Evolutionary conservation across 2,888 invertebrate species (phyloP).

Genomic region (Nephrotoma appendiculata): DNA sequence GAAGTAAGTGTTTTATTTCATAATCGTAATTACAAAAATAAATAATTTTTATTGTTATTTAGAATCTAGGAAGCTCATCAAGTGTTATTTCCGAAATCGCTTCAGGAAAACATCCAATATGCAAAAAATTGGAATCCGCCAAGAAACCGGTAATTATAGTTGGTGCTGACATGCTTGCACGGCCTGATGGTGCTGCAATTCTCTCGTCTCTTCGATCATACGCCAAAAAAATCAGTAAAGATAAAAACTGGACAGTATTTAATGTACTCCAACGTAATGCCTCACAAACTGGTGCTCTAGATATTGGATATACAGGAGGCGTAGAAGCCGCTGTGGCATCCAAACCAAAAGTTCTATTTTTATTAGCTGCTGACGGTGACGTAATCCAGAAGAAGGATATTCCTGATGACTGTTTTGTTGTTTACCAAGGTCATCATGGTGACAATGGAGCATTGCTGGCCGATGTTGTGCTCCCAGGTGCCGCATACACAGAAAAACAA

Average conservation of each 20-base stretch:
- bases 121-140: constrained; percentile 54
- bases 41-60: constrained; percentile 16
- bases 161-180: constrained; percentile 70
- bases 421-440: constrained; percentile 94
- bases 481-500: constrained; percentile 97
- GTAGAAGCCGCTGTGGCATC: constrained; percentile 41
- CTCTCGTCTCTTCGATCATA: constrained; percentile 60
- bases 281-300: constrained; percentile 86
- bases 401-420: constrained; percentile 66
- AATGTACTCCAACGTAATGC: constrained; percentile 91
- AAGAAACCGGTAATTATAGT: constrained; percentile 86
- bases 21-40: not conserved
- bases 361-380: constrained; percentile 89
- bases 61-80: constrained; percentile 75
- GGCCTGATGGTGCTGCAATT: constrained; percentile 63
- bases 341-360: constrained; percentile 68
- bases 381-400: constrained; percentile 61
- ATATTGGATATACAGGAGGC: constrained; percentile 82
- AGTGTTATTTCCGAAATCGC: constrained; percentile 59
- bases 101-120: constrained; percentile 52
- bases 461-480: constrained; percentile 86
- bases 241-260: constrained; percentile 59
- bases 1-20: constrained; percentile 35
- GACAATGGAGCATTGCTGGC: constrained; percentile 87
- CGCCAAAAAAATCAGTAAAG: constrained; percentile 42